These are phyloP conservation scores for Chorisops tibialis DNA, from an alignment of 2,888 invertebrate genomes.

Conservation along the genomic window DNA sequence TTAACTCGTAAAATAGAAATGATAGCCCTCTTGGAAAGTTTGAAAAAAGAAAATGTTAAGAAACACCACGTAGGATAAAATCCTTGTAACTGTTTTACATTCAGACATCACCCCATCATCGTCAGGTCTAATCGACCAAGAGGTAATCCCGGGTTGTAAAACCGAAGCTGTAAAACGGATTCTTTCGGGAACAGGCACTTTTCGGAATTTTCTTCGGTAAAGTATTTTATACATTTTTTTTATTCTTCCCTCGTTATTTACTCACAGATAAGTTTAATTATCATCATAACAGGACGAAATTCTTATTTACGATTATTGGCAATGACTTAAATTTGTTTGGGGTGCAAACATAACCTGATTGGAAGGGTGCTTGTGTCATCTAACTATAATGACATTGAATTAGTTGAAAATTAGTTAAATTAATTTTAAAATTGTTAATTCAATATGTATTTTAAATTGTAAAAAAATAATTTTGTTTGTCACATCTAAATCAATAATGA, in stretches of 20 bases:
- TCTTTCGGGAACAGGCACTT: conserved; percentile 11
- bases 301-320: conserved; percentile 32
- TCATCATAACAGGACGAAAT: conserved; percentile 29
- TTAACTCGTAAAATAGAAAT: conserved; percentile 32
- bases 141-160: conserved; percentile 31
- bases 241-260: conserved; percentile 20
- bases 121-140: conserved; percentile 32
- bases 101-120: conserved; percentile 29
- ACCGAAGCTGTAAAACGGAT: conserved; percentile 13
- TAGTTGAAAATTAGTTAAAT: too few species aligned
- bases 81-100: conserved; percentile 29
- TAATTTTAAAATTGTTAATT: too few species aligned
- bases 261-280: conserved; percentile 31
- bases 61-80: background rate
- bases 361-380: too few species aligned
- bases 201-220: conserved; percentile 10
- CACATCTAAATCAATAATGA: too few species aligned
- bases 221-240: conserved; percentile 12
- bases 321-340: background rate
- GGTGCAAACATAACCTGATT: too few species aligned
- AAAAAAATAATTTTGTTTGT: too few species aligned
- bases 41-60: background rate
- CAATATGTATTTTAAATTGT: too few species aligned
- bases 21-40: conserved; percentile 18
- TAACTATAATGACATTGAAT: too few species aligned